phyloP scores from a whole-genome alignment of 2,113 vertebrate genomes.

The Oryctolagus cuniculus region mOryCun1.1 NC_091435.1:146594501-146595000 shows the following conservation, averaged over 20 bases:
- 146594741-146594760: neutral
- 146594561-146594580: conserved; percentile 80
- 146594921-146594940: conserved; percentile 81
- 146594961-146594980: conserved; percentile 41
- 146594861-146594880: conserved; percentile 69
- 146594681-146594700: neutral
- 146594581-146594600: conserved; percentile 82
- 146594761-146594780: conserved; percentile 27
- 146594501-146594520: conserved; percentile 76
- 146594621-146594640: conserved; percentile 34
- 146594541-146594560: conserved; percentile 83
- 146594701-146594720: neutral
- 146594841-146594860: neutral
- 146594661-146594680: conserved; percentile 8
- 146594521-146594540: conserved; percentile 80
- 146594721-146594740: neutral
- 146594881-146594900: conserved; percentile 85
- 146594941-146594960: conserved; percentile 72
- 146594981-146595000: conserved; percentile 67
- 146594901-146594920: conserved; percentile 84
- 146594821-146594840: conserved; percentile 58
- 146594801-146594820: conserved; percentile 15
- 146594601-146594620: conserved; percentile 77
- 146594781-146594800: conserved; percentile 9
- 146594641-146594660: conserved; percentile 68